Conservation (phyloP, 2,888 invertebrate genomes). For the Ennomos erosarius region DNA sequence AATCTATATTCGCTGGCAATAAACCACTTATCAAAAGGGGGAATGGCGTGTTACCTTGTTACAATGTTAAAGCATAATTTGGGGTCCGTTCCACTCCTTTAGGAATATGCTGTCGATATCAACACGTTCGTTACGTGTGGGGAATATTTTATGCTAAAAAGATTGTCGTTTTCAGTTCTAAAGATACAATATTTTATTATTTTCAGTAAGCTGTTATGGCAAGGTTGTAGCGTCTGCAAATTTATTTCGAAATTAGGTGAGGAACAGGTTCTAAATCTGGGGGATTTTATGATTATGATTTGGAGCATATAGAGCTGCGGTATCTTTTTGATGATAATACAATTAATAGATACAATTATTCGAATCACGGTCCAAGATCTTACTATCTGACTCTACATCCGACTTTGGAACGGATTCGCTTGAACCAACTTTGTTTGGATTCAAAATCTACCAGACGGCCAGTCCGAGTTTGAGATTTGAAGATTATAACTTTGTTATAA, state of each 20-base stretch:
- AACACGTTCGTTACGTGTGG: slow-evolving; percentile 17
- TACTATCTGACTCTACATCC: background rate
- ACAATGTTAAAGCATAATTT: slow-evolving; percentile 29
- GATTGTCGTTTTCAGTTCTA: slow-evolving; percentile 12
- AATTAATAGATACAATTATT: background rate
- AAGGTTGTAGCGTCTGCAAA: too few relatives aligned
- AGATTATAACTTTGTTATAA: slow-evolving; percentile 21
- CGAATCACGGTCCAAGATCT: background rate
- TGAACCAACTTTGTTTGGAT: slow-evolving; percentile 11
- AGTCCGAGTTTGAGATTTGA: slow-evolving; percentile 12
- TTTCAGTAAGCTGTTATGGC: background rate
- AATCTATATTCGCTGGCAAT: slow-evolving; percentile 13
- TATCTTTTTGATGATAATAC: background rate
- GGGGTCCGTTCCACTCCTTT: slow-evolving; percentile 11
- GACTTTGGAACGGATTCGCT: slow-evolving; percentile 2
- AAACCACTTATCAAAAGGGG: slow-evolving; percentile 19
- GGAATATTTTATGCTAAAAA: slow-evolving; percentile 20
- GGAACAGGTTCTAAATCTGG: too few relatives aligned
- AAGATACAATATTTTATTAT: slow-evolving; percentile 14
- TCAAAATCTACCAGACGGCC: slow-evolving; percentile 5
- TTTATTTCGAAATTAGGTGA: too few relatives aligned
- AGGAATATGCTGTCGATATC: slow-evolving; percentile 23
- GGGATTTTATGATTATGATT: too few relatives aligned
- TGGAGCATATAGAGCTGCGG: too few relatives aligned
- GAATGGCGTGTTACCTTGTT: slow-evolving; percentile 25